A percentile compares a stretch with the other conserved stretches of the same genome.
phyloP scores from a whole-genome alignment of 2,888 invertebrate genomes.

The Dynastes maya region DNA sequence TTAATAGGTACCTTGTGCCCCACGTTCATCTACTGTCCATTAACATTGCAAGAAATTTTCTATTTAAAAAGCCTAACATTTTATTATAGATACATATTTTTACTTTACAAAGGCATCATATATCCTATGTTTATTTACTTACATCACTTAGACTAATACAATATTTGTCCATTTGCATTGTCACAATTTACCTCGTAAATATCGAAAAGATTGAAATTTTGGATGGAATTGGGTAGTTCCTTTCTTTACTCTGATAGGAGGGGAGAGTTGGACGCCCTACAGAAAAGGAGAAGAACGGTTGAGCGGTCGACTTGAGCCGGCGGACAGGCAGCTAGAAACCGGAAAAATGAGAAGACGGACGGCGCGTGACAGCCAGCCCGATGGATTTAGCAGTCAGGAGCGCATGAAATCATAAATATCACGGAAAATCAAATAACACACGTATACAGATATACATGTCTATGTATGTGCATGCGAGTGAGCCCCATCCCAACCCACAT shows the following conservation, averaged over 20 bases:
- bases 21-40: no score
- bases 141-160: no score
- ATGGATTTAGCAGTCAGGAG: constrained; percentile 63
- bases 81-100: no score
- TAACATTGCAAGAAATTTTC: no score
- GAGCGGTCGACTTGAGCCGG: constrained; percentile 19
- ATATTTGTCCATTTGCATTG: no score
- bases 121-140: no score
- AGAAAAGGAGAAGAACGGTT: constrained; percentile 3
- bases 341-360: constrained; percentile 58
- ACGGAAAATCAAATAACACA: constrained; percentile 67
- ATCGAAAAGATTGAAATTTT: not conserved
- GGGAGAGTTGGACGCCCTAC: not conserved
- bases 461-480: not conserved
- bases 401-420: constrained; percentile 67
- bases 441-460: constrained; percentile 42
- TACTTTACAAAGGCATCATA: no score
- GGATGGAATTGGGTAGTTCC: not conserved
- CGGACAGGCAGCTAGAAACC: constrained; percentile 3
- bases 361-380: constrained; percentile 62
- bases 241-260: not conserved
- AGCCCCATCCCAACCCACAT: no score
- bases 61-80: no score
- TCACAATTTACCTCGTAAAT: not conserved
- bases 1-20: no score